Conservation (phyloP, 2,888 invertebrate species). For the Cephus sareptanus region DNA sequence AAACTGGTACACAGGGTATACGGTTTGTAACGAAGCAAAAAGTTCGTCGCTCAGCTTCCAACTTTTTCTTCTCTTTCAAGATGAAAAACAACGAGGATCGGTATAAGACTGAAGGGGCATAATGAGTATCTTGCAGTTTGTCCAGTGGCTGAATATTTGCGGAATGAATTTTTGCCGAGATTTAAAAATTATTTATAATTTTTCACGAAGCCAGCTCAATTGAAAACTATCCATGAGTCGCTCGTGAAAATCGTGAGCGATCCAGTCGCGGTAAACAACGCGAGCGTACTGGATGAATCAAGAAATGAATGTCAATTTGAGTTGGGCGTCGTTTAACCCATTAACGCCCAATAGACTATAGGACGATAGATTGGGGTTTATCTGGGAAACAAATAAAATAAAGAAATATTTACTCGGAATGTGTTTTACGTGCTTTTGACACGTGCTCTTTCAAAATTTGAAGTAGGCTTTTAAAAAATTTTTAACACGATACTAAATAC, state of each 20-base stretch:
- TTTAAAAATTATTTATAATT: background rate
- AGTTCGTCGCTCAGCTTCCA: background rate
- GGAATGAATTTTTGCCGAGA: background rate
- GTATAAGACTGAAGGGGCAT: background rate
- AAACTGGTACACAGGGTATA: background rate
- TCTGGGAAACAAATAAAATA: no score
- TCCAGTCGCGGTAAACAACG: conserved; percentile 22
- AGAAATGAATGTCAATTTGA: conserved; percentile 48
- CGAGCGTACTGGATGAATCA: conserved; percentile 37
- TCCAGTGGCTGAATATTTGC: background rate
- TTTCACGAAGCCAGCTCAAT: background rate
- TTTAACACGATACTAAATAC: no score
- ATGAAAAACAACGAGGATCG: background rate
- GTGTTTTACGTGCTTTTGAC: no score
- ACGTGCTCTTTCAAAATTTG: no score
- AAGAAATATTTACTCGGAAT: no score
- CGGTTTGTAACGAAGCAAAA: background rate
- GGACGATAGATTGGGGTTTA: no score
- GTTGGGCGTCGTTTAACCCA: conserved; percentile 28
- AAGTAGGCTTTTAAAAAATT: no score
- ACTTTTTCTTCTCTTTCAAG: background rate
- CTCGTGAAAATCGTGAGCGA: conserved; percentile 6
- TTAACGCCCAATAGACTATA: no score
- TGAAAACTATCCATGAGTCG: background rate
- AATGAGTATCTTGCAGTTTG: background rate